A percentile compares a stretch with the other conserved stretches of the same genome.
These are phyloP conservation scores for Eristalis tenax DNA, from an alignment of 2,888 invertebrate species.

Conservation along the genomic window DNA sequence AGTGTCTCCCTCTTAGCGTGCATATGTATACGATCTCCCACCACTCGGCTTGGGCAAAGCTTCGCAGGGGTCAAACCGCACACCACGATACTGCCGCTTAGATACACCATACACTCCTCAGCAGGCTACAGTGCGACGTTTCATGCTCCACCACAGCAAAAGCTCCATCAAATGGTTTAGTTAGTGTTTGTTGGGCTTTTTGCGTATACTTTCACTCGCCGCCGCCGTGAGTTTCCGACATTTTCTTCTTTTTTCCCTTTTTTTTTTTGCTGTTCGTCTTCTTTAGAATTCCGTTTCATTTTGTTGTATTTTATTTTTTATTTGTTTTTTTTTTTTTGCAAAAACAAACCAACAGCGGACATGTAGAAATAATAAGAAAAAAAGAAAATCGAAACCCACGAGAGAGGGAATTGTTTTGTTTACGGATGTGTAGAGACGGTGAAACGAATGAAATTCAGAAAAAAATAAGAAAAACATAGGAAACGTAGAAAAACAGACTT, in stretches of 20 bases:
- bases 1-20: neutral
- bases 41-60: slow-evolving; percentile 42
- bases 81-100: slow-evolving; percentile 27
- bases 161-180: slow-evolving; percentile 66
- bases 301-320: slow-evolving; percentile 4
- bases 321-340: slow-evolving; percentile 35
- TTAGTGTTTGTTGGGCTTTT: slow-evolving; percentile 72
- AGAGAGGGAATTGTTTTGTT: slow-evolving; percentile 69
- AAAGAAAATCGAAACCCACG: slow-evolving; percentile 44
- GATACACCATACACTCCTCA: neutral
- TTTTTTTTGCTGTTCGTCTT: neutral
- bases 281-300: neutral
- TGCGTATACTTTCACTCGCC: slow-evolving; percentile 72
- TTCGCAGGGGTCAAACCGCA: slow-evolving; percentile 62
- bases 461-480: slow-evolving; percentile 38
- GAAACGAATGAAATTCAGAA: slow-evolving; percentile 29
- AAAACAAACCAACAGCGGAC: slow-evolving; percentile 51
- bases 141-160: slow-evolving; percentile 51
- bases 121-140: slow-evolving; percentile 7
- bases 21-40: neutral
- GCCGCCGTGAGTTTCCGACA: slow-evolving; percentile 70
- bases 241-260: slow-evolving; percentile 47
- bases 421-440: slow-evolving; percentile 69
- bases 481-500: slow-evolving; percentile 17
- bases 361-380: slow-evolving; percentile 24